Evolutionary conservation across 2,113 vertebrate species (phyloP).

Genomic region (Pungitius pungitius): DNA sequence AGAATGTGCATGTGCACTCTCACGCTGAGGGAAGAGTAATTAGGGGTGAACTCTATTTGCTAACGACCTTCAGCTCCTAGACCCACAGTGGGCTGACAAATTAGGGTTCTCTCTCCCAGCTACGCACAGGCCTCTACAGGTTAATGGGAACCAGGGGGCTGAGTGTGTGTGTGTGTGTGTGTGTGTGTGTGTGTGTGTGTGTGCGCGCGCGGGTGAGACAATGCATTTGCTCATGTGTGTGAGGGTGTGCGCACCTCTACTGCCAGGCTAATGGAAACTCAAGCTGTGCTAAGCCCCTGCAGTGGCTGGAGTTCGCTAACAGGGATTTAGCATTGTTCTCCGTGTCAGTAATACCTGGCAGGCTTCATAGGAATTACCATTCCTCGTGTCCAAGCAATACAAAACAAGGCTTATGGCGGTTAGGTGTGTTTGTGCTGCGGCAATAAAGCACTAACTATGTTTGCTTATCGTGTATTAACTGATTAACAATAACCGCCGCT

Average conservation of each 20-base stretch:
- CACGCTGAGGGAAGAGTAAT: constrained; percentile 69
- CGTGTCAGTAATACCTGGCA: constrained; percentile 72
- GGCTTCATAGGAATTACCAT: constrained; percentile 61
- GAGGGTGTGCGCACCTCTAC: constrained; percentile 32
- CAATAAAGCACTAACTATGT: constrained; percentile 60
- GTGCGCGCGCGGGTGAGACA: background rate
- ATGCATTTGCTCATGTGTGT: background rate
- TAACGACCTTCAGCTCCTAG: constrained; percentile 72
- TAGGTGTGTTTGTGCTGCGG: constrained; percentile 65
- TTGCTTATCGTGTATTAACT: constrained; percentile 64
- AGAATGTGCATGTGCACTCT: constrained; percentile 25
- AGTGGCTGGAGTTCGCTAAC: constrained; percentile 57
- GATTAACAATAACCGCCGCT: constrained; percentile 58
- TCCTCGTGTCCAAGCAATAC: constrained; percentile 62
- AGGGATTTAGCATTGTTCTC: constrained; percentile 72
- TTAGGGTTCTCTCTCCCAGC: constrained; percentile 70
- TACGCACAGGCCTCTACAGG: constrained; percentile 67
- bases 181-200: background rate
- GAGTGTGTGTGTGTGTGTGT: constrained; percentile 18
- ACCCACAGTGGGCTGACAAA: constrained; percentile 72
- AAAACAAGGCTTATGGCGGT: constrained; percentile 57
- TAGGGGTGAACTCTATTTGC: constrained; percentile 76
- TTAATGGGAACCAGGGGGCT: constrained; percentile 76
- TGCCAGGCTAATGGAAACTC: constrained; percentile 61
- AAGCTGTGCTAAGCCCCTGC: constrained; percentile 64